These are phyloP conservation scores for Argentina silus DNA, from an alignment of 2,797 vertebrate genomes.

Conservation along the genomic window DNA sequence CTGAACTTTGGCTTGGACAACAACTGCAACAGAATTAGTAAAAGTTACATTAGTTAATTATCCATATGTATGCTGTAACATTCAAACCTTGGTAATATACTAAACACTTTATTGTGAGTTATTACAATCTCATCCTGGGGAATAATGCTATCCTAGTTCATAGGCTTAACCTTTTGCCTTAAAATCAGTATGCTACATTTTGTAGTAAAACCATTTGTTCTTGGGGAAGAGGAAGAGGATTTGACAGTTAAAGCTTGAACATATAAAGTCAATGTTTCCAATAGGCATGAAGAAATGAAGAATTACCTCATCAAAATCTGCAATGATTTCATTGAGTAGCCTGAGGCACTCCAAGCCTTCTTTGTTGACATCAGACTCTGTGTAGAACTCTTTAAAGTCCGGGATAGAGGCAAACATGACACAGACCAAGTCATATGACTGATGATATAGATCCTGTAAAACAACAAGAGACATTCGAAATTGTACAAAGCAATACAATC, in stretches of 20 bases:
- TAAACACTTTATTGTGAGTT: no score
- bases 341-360: slow-evolving; percentile 96
- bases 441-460: slow-evolving; percentile 92
- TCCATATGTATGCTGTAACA: no score
- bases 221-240: no score
- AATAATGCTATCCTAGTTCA: no score
- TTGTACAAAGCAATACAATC: slow-evolving; percentile 29
- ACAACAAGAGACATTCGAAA: slow-evolving; percentile 33
- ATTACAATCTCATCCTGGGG: no score
- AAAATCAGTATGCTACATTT: no score
- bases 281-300: not conserved
- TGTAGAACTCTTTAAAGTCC: slow-evolving; percentile 98
- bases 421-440: slow-evolving; percentile 95
- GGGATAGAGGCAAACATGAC: slow-evolving; percentile 99
- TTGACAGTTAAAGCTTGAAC: no score
- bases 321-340: slow-evolving; percentile 96
- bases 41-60: no score
- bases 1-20: slow-evolving; percentile 97
- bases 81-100: not conserved
- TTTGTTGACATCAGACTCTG: slow-evolving; percentile 96
- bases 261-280: no score
- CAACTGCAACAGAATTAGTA: slow-evolving; percentile 72
- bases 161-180: no score
- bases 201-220: no score
- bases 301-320: slow-evolving; percentile 94